Base-by-base conservation (phyloP, 2,888 invertebrate species). In the Blera fallax region DNA sequence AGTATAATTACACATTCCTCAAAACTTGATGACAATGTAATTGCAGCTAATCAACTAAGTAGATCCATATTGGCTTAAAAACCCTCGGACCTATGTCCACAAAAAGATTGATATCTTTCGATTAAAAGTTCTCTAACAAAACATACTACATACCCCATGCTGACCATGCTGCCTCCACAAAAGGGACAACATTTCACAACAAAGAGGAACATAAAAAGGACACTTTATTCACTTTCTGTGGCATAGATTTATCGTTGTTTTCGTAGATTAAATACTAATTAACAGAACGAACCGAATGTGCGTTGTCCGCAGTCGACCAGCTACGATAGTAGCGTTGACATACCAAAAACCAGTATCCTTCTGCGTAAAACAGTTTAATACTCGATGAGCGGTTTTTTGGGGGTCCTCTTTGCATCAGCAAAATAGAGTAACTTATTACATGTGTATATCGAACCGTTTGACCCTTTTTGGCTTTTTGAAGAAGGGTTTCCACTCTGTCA, bases 241-340 rank as follows among this genome's bases (percentile, higher is more conserved):
- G 60, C 37, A 83, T 73, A 72, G 83, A 78, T 83, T 83, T 83
- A 83, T 83, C 54, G 78, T 48, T 83, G 83, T 83, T 73, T 72
- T 73, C 83, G 62, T 78, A 83, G 78, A 83, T 83, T 78, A 83
- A 83, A 83, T 73, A 83, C 83, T 83, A 83, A 83, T 83, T 83
- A 83, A 83, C 83, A 83, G 67, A 54, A 56, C 60, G 37, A 65
- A 45, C 60, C 52, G 43, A 82, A 64, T 64, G 50, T 81, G 45
- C 48, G 45, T 62, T 81, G 76, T 81, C 72, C 64, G 52, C 48
- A n/a, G n/a, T 54, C 11, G 72, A 48, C 37, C 45, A 16, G n/a
- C 6, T 8, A 45, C 45, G 4, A 24, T 4, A 4, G 6, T n/a
- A 29, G 50, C 34, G 56, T 40, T 40, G 50, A 60, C 37, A 73